Conservation (phyloP, 1,140 invertebrate genomes). For the Wasmannia auropunctata region DNA sequence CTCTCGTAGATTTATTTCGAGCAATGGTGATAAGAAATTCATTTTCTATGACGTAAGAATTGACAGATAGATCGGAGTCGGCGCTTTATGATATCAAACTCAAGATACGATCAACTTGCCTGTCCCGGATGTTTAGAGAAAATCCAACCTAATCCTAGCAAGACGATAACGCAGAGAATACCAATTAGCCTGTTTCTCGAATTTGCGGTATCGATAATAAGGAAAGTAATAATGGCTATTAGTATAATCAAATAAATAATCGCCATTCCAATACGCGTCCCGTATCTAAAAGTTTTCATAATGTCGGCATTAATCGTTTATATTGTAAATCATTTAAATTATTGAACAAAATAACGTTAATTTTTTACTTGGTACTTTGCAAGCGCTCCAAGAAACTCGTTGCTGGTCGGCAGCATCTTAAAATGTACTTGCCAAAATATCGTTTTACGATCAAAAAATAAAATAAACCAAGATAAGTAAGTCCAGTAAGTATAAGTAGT, state of each 20-base stretch:
- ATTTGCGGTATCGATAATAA: slow-evolving; percentile 88
- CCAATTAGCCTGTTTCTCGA: slow-evolving; percentile 89
- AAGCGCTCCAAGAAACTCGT: not conserved
- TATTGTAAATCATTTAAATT: not conserved
- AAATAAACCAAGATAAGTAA: slow-evolving; percentile 88
- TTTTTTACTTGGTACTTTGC: slow-evolving; percentile 60
- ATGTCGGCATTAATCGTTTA: not conserved
- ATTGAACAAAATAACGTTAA: not conserved
- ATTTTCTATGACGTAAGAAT: not conserved
- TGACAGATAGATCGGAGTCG: not conserved
- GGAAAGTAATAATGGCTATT: slow-evolving; percentile 85
- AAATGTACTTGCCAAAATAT: slow-evolving; percentile 84
- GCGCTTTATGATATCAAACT: not conserved
- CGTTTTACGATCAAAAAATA: slow-evolving; percentile 89
- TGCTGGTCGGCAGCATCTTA: slow-evolving; percentile 27
- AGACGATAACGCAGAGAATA: slow-evolving; percentile 87
- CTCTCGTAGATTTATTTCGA: not conserved
- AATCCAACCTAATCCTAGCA: slow-evolving; percentile 86
- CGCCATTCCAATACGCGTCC: not conserved
- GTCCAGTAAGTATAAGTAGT: slow-evolving; percentile 88
- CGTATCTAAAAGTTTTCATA: slow-evolving; percentile 61
- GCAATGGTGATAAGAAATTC: not conserved
- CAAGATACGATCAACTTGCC: slow-evolving; percentile 41
- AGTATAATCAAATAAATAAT: slow-evolving; percentile 81
- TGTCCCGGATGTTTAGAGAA: slow-evolving; percentile 87